A percentile compares a stretch with the other conserved stretches of the same genome.
These are phyloP conservation scores for Halichondria panicea DNA, from an alignment of 37 sponge, comb jelly and placozoan genomes.

Conservation along the genomic window DNA sequence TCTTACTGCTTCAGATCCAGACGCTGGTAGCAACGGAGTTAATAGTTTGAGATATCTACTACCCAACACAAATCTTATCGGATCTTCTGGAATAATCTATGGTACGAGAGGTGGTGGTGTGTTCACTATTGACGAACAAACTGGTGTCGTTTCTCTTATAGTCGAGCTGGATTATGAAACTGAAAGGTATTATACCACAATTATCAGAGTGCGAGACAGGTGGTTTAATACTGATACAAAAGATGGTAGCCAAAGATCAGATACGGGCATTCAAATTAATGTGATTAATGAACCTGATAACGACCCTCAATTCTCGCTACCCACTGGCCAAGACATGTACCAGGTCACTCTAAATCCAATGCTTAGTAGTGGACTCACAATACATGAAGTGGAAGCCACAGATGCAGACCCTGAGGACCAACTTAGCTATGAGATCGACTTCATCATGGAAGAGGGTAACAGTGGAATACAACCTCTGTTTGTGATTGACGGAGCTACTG, in stretches of 20 bases:
- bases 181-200: not conserved
- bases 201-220: not conserved
- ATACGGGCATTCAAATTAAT: conserved; percentile 4
- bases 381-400: conserved; percentile 12
- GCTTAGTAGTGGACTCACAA: not conserved
- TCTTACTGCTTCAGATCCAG: conserved; percentile 19
- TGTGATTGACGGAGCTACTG: conserved; percentile 13
- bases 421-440: conserved; percentile 10
- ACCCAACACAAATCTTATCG: not conserved
- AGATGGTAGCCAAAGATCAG: not conserved
- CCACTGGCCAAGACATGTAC: not conserved
- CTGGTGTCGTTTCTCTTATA: not conserved
- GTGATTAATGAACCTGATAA: conserved; percentile 43
- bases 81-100: too few species aligned
- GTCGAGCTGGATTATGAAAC: conserved; percentile 46
- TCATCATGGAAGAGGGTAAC: not conserved
- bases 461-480: not conserved
- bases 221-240: not conserved
- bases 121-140: not conserved
- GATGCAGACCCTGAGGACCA: conserved; percentile 38
- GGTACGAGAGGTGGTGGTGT: not conserved
- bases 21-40: conserved; percentile 12
- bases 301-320: conserved; percentile 5
- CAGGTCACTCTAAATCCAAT: conserved; percentile 19
- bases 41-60: not conserved